Base-by-base conservation (phyloP, 2,888 invertebrate genomes). In the Drosophila nigritarsus region DNA sequence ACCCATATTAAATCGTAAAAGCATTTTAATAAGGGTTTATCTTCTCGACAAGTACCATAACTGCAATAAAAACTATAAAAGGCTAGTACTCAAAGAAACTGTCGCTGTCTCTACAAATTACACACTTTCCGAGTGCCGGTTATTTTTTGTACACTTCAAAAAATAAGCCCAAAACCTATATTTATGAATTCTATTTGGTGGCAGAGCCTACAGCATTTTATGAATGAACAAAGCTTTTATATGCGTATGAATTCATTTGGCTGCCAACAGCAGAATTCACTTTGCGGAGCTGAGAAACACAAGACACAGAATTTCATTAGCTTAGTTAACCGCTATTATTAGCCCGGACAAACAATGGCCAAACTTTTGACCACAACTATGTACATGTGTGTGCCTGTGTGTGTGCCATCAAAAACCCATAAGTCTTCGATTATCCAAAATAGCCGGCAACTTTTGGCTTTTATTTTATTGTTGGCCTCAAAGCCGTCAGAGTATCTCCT, bases 311-410 rank as follows among this genome's bases (percentile, higher is more conserved):
- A 71, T 83, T 89, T 87, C 73, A 89, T 89, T 89, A 83, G 84
- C 78, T 83, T 81, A 78, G 87, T 81, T 83, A 87, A 78, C 65
- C 71, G 60, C 81, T 83, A 83, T 81, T 81, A 87, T 89, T 83
- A 83, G 89, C 67, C 53, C 20, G 27, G 60, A 18, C 74, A 58
- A 58, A 73, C 63, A 73, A 71, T 73, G 71, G 68, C 30, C 62
- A 36, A 72, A 69, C 66, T 63, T 62, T 40, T 63, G 49, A 49
- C 81, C 77, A 72, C 73, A 77, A 62, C 65, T 48, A 73, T 56
- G 69, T 36, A 56, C 34, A 45, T 29, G 18, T 18, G 11, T 20
- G n/a, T 55, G 38, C 34, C 8, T 30, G n/a, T 11, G 27, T 48
- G 50, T 50, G 54, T 24, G 7, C 75, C 83, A 84, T 84, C 73